Evolutionary conservation across 2,888 invertebrate genomes (phyloP).

Genomic region (Hoplodrina ambigua): DNA sequence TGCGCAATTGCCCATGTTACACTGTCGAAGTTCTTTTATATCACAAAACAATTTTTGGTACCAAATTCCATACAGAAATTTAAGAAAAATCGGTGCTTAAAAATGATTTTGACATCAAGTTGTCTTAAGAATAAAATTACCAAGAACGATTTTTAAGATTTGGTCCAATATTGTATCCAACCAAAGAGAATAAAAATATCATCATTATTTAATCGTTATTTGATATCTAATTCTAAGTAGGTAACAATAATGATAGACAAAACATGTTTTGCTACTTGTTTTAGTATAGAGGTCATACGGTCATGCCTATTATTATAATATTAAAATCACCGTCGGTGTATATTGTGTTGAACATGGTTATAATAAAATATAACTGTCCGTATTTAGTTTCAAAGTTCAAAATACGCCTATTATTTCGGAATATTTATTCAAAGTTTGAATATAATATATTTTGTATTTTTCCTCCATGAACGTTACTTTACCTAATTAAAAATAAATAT

Average conservation of each 20-base stretch:
- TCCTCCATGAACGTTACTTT: not conserved
- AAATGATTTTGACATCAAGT: too few species aligned
- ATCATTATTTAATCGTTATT: not conserved
- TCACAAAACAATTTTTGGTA: not conserved
- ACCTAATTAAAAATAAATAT: too few species aligned
- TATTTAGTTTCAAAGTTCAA: constrained; percentile 24
- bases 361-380: constrained; percentile 14
- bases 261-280: constrained; percentile 35
- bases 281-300: constrained; percentile 31
- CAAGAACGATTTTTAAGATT: not conserved
- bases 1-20: too few species aligned
- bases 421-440: constrained; percentile 11
- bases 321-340: constrained; percentile 6
- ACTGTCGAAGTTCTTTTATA: too few species aligned
- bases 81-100: too few species aligned
- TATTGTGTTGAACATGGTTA: constrained; percentile 19
- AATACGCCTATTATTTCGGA: not conserved
- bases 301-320: constrained; percentile 15
- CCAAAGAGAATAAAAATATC: not conserved
- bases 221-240: constrained; percentile 18
- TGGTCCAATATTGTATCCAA: not conserved
- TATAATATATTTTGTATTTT: constrained; percentile 7
- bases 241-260: constrained; percentile 20
- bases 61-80: not conserved
- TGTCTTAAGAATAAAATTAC: not conserved